A percentile compares a stretch with the other conserved stretches of the same genome.
Conservation (phyloP, 2,113 vertebrate species). For the Scopus umbretta region DNA sequence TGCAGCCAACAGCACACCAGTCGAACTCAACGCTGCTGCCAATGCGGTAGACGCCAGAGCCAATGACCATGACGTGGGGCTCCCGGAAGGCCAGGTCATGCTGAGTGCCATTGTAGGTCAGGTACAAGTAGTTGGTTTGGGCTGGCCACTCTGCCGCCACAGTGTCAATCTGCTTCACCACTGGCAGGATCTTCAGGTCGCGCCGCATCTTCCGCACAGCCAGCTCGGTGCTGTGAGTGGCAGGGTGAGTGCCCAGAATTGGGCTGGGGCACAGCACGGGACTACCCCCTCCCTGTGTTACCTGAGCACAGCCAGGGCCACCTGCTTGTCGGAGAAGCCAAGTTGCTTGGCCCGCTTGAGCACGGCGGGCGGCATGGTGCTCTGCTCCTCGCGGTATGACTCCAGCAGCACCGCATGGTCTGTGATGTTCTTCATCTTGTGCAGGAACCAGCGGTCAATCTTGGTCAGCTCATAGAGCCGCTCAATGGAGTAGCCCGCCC, state of each 20-base stretch:
- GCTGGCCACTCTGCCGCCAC: constrained; percentile 97
- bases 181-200: constrained; percentile 86
- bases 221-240: constrained; percentile 84
- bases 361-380: constrained; percentile 75
- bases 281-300: not conserved
- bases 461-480: constrained; percentile 92
- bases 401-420: constrained; percentile 83
- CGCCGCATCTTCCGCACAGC: constrained; percentile 89
- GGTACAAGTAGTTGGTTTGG: constrained; percentile 93
- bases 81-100: constrained; percentile 84
- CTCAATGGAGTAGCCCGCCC: constrained; percentile 86
- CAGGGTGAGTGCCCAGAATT: fast-evolving
- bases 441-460: constrained; percentile 96
- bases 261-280: fast-evolving
- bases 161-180: constrained; percentile 96
- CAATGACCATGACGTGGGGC: constrained; percentile 90
- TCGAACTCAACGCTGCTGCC: constrained; percentile 98
- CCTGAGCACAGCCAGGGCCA: constrained; percentile 91
- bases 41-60: constrained; percentile 90
- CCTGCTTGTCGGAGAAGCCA: constrained; percentile 97
- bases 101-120: constrained; percentile 87
- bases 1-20: constrained; percentile 96
- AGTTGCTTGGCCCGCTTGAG: constrained; percentile 90
- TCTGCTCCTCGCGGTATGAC: constrained; percentile 76
- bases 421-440: constrained; percentile 94